Conservation (phyloP, 2,888 invertebrate genomes). For the Synanthedon andrenaeformis region DNA sequence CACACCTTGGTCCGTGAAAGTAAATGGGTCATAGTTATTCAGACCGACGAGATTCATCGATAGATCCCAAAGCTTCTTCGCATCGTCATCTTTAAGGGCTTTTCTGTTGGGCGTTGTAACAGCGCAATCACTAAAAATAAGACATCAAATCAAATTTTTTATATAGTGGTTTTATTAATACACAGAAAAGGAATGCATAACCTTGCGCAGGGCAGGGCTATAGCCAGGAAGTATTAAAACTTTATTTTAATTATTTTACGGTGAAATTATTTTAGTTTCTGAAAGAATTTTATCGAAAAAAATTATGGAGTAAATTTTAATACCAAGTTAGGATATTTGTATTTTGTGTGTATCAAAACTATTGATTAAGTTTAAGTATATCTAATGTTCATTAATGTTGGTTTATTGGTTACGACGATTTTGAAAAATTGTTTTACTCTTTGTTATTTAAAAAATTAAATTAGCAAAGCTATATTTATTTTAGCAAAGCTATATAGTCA, state of each 20-base stretch:
- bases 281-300: not conserved
- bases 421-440: no score
- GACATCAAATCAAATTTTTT: slow-evolving; percentile 4
- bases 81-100: slow-evolving; percentile 58
- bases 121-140: slow-evolving; percentile 70
- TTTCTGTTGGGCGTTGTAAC: slow-evolving; percentile 42
- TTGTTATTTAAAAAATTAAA: no score
- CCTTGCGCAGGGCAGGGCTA: no score
- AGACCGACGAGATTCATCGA: slow-evolving; percentile 70
- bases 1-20: slow-evolving; percentile 29
- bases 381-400: no score
- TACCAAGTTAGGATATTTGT: no score
- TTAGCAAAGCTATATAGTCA: no score
- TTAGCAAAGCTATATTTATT: no score
- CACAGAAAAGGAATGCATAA: not conserved
- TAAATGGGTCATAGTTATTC: slow-evolving; percentile 46
- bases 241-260: no score
- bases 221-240: no score
- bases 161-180: not conserved
- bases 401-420: no score
- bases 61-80: slow-evolving; percentile 72
- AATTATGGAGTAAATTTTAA: not conserved
- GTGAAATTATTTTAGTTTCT: not conserved
- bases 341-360: no score
- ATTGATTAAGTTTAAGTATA: no score